These are phyloP conservation scores for Platyscapa corneri DNA, from an alignment of 1,140 invertebrate genomes.

Conservation along the genomic window DNA sequence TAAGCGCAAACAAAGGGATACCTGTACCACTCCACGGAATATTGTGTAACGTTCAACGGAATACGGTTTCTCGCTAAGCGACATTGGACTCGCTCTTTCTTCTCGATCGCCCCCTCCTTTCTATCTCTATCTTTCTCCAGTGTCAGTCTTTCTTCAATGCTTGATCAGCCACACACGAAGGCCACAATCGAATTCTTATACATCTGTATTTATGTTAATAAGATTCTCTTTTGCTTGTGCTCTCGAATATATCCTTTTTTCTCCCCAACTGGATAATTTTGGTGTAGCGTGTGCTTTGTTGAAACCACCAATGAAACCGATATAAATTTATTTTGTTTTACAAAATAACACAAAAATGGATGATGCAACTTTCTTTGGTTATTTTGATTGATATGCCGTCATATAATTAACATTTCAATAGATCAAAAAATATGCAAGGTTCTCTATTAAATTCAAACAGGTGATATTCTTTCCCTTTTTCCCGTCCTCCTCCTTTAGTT, in stretches of 20 bases:
- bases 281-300: not conserved
- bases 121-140: not conserved
- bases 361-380: not conserved
- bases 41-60: conserved; percentile 63
- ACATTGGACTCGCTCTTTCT: conserved; percentile 38
- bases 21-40: conserved; percentile 51
- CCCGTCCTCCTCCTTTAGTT: no score
- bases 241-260: not conserved
- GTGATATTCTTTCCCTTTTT: not conserved
- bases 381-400: not conserved
- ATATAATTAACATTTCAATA: not conserved
- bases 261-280: not conserved
- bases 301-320: not conserved
- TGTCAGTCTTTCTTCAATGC: not conserved
- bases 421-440: not conserved
- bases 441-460: not conserved
- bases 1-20: conserved; percentile 41
- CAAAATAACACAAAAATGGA: not conserved
- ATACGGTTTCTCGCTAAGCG: conserved; percentile 57
- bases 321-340: not conserved
- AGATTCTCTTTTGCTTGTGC: not conserved
- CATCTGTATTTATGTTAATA: conserved; percentile 18
- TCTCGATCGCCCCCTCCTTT: not conserved
- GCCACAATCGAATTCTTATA: conserved; percentile 26
- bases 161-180: conserved; percentile 27